These are phyloP conservation scores for Rhyacichthys aspro DNA, from an alignment of 2,797 vertebrate genomes.

Conservation along the genomic window DNA sequence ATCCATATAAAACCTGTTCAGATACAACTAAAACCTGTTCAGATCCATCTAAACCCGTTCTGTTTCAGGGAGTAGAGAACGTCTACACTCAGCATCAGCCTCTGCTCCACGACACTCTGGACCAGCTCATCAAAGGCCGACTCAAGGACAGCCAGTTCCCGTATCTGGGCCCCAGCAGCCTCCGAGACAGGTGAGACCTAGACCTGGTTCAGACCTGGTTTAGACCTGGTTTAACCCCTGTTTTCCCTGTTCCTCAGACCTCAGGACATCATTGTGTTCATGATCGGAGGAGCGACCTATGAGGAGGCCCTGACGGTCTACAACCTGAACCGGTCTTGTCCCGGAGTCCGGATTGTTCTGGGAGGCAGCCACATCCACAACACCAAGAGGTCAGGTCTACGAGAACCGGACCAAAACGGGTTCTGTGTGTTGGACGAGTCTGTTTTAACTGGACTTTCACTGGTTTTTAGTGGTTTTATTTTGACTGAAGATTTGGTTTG, in stretches of 20 bases:
- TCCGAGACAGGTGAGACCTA: conserved; percentile 88
- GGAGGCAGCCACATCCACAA: conserved; percentile 93
- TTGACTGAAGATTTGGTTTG: no score
- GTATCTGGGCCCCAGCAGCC: conserved; percentile 91
- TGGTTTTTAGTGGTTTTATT: no score
- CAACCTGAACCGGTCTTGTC: conserved; percentile 90
- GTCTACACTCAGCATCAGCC: conserved; percentile 96
- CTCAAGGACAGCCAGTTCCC: conserved; percentile 94
- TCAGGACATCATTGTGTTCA: conserved; percentile 92
- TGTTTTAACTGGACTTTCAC: no score
- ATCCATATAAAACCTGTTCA: conserved; percentile 1
- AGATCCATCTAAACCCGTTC: neutral
- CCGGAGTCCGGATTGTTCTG: conserved; percentile 90
- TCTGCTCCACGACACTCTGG: conserved; percentile 91
- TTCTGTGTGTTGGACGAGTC: no score
- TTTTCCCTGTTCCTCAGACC: conserved; percentile 55
- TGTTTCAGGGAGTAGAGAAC: conserved; percentile 89
- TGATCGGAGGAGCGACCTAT: conserved; percentile 92
- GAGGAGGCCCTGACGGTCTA: conserved; percentile 93
- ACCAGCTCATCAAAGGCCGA: conserved; percentile 95
- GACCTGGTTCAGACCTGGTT: no score
- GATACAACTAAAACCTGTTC: no score
- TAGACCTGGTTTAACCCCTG: no score
- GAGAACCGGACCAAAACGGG: no score
- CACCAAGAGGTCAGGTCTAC: conserved; percentile 85